Evolutionary conservation across 1,140 invertebrate genomes (phyloP), one percentile per base, ranked within the genome.

Genomic region (Diabrotica virgifera): DNA sequence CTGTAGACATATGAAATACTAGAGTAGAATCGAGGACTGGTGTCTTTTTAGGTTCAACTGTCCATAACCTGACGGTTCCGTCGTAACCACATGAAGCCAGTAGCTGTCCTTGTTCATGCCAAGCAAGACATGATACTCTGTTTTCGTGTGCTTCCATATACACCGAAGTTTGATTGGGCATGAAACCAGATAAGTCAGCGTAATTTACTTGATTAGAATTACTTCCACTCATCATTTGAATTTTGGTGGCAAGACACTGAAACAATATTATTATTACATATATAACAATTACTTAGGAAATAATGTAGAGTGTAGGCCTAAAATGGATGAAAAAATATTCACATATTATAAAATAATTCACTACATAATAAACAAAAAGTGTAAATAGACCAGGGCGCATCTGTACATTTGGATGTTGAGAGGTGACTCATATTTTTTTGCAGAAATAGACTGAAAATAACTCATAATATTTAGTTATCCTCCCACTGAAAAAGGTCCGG

Each of bases 41-140:
- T 63, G 71, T 70, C 24, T 73, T 77, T 50, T 77, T 78, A 63
- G 78, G 78, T 77, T 78, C 52, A 79, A 77, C 71, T 70, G 53
- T 83, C 87, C 86, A 88, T 5, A 87, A 73, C n/a, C 86, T 73
- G 0, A 87, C 82, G n/a, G 85, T 87, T n/a, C 86, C 84, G 79
- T 89, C 87, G 72, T 83, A 84, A 4, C 85, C 86, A 76, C 85
- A 85, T 13, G 85, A 83, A 13, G 85, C 85, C 11, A 87, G 73
- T 8, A 82, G 71, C 12, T 72, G 72, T 59, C 78, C 82, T 37
- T 77, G 78, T 6, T 73, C 65, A 65, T 78, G 79, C 80, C 81
- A 85, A 8, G 72, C 71, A 58, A 83, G 77, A 50, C 68, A 72
- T 58, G 74, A 79, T 5, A 76, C 66, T 63, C 74, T 59, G 66